These are phyloP conservation scores for Phrynocephalus forsythii DNA, from an alignment of 2,797 vertebrate species.

Conservation along the genomic window DNA sequence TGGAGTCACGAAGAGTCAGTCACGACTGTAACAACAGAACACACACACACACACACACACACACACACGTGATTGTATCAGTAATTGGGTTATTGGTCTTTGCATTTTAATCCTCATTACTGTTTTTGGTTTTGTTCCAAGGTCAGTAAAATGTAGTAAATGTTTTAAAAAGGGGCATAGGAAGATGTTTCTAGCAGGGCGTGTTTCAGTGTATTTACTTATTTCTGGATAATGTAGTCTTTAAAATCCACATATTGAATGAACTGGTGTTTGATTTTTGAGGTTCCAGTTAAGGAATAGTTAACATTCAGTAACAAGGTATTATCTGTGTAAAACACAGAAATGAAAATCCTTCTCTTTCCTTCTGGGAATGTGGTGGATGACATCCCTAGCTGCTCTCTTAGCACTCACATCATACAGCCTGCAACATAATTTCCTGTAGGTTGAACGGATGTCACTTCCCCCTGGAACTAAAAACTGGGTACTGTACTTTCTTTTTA, in stretches of 20 bases:
- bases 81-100: too few species aligned
- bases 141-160: too few species aligned
- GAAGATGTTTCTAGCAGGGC: too few species aligned
- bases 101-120: too few species aligned
- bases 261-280: background rate
- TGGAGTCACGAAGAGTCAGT: too few species aligned
- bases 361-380: constrained; percentile 29
- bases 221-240: too few species aligned
- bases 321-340: fast-evolving
- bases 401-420: constrained; percentile 28
- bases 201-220: too few species aligned
- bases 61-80: too few species aligned
- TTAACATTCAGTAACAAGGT: fast-evolving
- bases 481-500: constrained; percentile 47
- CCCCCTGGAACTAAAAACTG: background rate
- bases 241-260: background rate
- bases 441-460: constrained; percentile 33
- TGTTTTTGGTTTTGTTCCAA: too few species aligned
- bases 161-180: too few species aligned
- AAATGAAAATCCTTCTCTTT: constrained; percentile 28
- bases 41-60: too few species aligned
- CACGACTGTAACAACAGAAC: too few species aligned
- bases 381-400: constrained; percentile 51
- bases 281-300: background rate
- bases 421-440: constrained; percentile 44